These are phyloP conservation scores for Formica exsecta DNA, from an alignment of 1,140 invertebrate genomes.

Conservation along the genomic window DNA sequence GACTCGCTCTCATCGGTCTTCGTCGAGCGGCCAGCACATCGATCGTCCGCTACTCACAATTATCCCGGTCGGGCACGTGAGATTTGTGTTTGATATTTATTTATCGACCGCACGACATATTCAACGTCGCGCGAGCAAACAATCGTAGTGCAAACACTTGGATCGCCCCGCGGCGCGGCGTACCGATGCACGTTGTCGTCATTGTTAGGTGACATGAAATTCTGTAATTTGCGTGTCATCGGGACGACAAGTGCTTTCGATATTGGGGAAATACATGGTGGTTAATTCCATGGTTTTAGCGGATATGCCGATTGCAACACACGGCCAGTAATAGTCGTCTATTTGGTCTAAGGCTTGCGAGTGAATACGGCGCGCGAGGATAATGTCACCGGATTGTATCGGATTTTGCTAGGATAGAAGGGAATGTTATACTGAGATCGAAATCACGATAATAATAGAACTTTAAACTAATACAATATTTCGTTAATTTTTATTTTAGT, in stretches of 20 bases:
- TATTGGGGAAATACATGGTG: conserved; percentile 32
- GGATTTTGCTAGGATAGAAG: not conserved
- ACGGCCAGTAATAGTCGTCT: conserved; percentile 23
- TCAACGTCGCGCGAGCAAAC: conserved; percentile 70
- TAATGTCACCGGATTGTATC: not conserved
- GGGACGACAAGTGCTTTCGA: conserved; percentile 43
- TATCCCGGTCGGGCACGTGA: conserved; percentile 69
- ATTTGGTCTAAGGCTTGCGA: conserved; percentile 22
- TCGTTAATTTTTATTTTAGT: not conserved
- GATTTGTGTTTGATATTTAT: conserved; percentile 78
- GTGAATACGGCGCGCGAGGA: not conserved
- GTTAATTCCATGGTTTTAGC: conserved; percentile 31
- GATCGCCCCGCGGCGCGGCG: not conserved
- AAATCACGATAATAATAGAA: not conserved
- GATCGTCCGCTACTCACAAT: conserved; percentile 71
- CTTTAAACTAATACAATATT: not conserved
- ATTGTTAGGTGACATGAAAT: conserved; percentile 53
- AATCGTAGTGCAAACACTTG: conserved; percentile 72
- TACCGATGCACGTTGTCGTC: conserved; percentile 42
- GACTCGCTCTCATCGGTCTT: conserved; percentile 56
- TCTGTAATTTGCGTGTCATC: conserved; percentile 58
- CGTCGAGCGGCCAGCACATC: conserved; percentile 55
- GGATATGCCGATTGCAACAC: conserved; percentile 29
- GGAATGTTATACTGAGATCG: not conserved
- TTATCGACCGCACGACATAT: conserved; percentile 75